A percentile compares a stretch with the other conserved stretches of the same genome.
phyloP scores from a whole-genome alignment of 2,797 vertebrate genomes.

The Ceyx erithaca region DNA sequence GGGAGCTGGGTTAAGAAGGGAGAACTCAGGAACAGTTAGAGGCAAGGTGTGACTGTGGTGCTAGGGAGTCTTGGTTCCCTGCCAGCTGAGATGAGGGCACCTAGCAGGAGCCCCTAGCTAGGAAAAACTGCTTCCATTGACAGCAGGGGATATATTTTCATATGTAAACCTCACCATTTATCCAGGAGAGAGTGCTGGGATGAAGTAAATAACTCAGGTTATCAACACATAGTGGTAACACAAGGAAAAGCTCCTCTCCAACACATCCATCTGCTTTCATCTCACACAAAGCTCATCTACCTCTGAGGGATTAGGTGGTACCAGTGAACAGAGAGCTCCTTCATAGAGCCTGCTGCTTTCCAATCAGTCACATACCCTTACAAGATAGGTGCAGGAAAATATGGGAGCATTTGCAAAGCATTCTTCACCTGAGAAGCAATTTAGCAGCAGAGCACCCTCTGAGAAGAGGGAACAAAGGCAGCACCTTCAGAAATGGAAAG shows the following conservation, averaged over 20 bases:
- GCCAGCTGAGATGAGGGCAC: accelerated
- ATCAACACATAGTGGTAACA: neutral
- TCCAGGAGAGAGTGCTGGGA: neutral
- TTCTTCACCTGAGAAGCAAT: neutral
- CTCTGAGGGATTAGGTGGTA: neutral
- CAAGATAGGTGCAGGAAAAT: neutral
- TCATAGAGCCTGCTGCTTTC: neutral
- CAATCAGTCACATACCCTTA: neutral
- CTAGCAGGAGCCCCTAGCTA: neutral
- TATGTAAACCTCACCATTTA: neutral
- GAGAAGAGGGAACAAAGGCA: neutral
- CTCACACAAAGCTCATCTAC: neutral
- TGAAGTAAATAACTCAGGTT: neutral
- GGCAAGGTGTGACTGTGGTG: neutral
- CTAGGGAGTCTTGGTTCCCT: neutral
- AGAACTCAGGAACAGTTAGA: neutral
- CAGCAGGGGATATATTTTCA: neutral
- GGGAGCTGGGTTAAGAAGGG: neutral
- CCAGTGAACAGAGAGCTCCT: neutral
- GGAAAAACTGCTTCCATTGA: neutral
- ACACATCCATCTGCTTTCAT: neutral
- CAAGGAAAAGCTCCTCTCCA: neutral
- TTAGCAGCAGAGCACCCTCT: neutral
- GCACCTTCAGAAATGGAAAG: neutral
- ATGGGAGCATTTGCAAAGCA: neutral